Evolutionary conservation across 64 coral and sea anemone genomes (phyloP).

Genomic region (Porites lutea): DNA sequence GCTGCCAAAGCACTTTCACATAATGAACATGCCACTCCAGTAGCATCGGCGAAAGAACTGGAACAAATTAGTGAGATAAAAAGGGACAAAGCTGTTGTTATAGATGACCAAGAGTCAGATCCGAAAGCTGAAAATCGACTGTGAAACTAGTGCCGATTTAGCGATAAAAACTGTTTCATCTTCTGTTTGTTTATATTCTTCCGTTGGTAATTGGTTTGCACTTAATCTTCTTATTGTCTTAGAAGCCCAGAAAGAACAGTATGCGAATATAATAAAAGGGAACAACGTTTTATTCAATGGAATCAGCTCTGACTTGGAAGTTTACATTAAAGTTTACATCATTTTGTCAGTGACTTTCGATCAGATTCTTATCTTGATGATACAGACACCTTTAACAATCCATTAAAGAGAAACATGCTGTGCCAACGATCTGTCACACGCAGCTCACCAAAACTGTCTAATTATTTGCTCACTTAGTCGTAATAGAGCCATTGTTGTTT

Average conservation of each 20-base stretch:
- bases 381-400: slow-evolving; percentile 15
- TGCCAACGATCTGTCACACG: background rate
- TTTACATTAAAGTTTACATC: background rate
- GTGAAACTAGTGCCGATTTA: background rate
- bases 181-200: slow-evolving; percentile 42
- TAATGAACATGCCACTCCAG: background rate
- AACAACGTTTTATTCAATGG: background rate
- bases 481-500: background rate
- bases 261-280: background rate
- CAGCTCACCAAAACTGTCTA: background rate
- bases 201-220: slow-evolving; percentile 12
- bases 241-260: background rate
- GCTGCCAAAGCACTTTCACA: background rate
- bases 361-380: slow-evolving; percentile 4
- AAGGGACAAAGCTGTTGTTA: background rate
- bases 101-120: background rate
- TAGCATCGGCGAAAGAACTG: background rate
- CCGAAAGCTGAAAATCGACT: background rate
- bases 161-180: background rate
- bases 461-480: background rate
- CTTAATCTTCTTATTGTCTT: slow-evolving; percentile 29
- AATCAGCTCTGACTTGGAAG: background rate
- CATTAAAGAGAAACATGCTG: background rate
- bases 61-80: background rate
- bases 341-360: background rate